Percentiles rank a stretch among this genome's conserved stretches.
phyloP scores from a whole-genome alignment of 1,140 invertebrate species.

The Coelopa frigida region DNA sequence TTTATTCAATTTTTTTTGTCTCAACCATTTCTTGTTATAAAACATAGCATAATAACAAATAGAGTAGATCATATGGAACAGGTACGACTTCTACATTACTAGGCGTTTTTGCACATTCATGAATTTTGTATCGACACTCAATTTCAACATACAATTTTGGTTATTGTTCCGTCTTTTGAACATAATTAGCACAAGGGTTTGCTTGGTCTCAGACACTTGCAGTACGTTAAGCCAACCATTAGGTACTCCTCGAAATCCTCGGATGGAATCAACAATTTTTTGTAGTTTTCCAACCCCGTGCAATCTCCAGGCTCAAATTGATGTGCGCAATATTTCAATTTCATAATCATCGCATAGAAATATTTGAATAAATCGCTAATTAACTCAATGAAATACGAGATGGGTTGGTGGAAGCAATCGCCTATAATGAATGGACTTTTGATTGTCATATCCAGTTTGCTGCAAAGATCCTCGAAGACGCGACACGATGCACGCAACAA shows the following conservation, averaged over 20 bases:
- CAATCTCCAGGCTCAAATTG: slow-evolving; percentile 29
- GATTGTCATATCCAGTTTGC: slow-evolving; percentile 11
- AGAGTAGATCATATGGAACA: too few species aligned
- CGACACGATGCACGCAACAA: background rate
- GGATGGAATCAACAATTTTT: slow-evolving; percentile 16
- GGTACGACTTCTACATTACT: too few species aligned
- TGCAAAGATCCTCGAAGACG: slow-evolving; percentile 16
- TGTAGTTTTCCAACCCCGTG: slow-evolving; percentile 19
- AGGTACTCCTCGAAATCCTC: slow-evolving; percentile 37
- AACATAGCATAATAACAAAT: too few species aligned
- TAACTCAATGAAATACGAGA: slow-evolving; percentile 28
- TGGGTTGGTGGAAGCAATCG: slow-evolving; percentile 32
- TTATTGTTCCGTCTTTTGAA: background rate
- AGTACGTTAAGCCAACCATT: slow-evolving; percentile 24
- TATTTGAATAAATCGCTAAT: slow-evolving; percentile 30
- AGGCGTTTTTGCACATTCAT: background rate
- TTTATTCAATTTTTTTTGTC: too few species aligned
- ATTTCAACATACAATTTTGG: background rate
- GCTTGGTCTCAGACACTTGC: slow-evolving; percentile 22
- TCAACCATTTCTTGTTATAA: too few species aligned
- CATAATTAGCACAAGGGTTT: background rate
- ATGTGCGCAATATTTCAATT: slow-evolving; percentile 19
- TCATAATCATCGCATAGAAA: slow-evolving; percentile 20
- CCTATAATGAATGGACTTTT: slow-evolving; percentile 21
- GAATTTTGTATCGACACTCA: background rate